Base-by-base conservation (phyloP, 37 sponge, comb jelly and placozoan species). In the Chondrilla cf. caribensis region DNA sequence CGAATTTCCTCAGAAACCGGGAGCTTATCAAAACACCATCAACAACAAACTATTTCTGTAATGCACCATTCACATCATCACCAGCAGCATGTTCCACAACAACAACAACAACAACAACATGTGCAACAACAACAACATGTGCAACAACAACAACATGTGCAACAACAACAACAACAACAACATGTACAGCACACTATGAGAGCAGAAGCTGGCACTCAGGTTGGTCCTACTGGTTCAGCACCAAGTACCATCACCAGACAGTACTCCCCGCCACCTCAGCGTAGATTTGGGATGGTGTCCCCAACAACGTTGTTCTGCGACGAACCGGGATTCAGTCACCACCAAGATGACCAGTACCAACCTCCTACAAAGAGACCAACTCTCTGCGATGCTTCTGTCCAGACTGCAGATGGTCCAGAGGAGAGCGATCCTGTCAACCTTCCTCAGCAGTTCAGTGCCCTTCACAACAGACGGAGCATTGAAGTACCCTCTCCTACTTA, bases 331-430 rank as follows among this genome's bases (percentile, higher is more conserved):
- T 17, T 26, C 28, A 17, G 17, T 33, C 15, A 17, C 68, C 29
- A 6, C 2, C 32, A 28, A 1, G 35, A 67, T 26, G 68, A 26
- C 68, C 68, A 67, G 35, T 26, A 29, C 68, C 32, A 18, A 31
- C 35, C 68, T 33, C 35, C 6, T 6, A 47, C 6, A 11, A 73
- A 73, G 44, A 73, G 76, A 6, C 70, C 2, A 17, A 28, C 32
- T 3, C 44, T 73, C 2, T 73, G 76, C 40, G 76, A 73, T 73
- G 76, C 76, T 22, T 73, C 76, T 8, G 76, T 73, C 6, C 76
- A 73, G 41, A 73, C 76, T 17, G 44, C 19, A 33, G 71, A 73
- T 11, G 18, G 15, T 19, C 76, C 43, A 2, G 31, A 28, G 29
- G 51, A 47, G 11, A 11, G 11, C 6, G 11, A 6, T 11, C 11